Evolutionary conservation across 2,113 vertebrate genomes (phyloP), one percentile per base, ranked within the genome.

Genomic region (Burhinus bistriatus): DNA sequence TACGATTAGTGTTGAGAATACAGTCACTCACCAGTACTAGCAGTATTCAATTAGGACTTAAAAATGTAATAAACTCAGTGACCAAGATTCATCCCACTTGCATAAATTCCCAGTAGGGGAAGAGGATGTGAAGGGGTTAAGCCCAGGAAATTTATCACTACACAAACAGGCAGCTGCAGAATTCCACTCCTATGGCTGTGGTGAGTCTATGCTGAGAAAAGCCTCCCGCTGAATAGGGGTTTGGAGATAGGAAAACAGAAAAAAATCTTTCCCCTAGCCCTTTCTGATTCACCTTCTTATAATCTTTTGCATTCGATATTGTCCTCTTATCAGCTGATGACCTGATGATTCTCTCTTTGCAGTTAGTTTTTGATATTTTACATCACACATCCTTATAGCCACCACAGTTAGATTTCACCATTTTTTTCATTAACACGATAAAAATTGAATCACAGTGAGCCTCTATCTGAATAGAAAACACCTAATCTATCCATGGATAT

Each of bases 81-180:
- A 34, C 59, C 61, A 84, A 87, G 84, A 89, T 42, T 89, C 70
- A 80, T 57, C 62, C 81, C 66, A 69, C 77, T 94, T 84, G 59
- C 73, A 58, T 15, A 69, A 93, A 83, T 94, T 89, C 87, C 81
- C 44, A 55, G 21, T 3, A 69, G 73, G 54, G 65, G 44, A 94
- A 96, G 73, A 89, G 80, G 81, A 95, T 95, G 84, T 69, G 87
- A 87, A 96, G 78, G 94, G 94, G 89, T 96, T 95, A 94, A 95
- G 70, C 45, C 62, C 54, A 72, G 78, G 78, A 82, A 85, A 87
- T 87, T 76, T 36, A 80, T 87, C 81, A 87, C 70, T 82, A 83
- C 58, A 42, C 62, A 85, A 87, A 54, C 70, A 91, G 45, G 78
- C 94, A 94, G 87, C 95, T 93, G 87, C 87, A 89, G 69, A 89